Conservation (phyloP, 1,140 invertebrate species). For the Bombus balteatus region DNA sequence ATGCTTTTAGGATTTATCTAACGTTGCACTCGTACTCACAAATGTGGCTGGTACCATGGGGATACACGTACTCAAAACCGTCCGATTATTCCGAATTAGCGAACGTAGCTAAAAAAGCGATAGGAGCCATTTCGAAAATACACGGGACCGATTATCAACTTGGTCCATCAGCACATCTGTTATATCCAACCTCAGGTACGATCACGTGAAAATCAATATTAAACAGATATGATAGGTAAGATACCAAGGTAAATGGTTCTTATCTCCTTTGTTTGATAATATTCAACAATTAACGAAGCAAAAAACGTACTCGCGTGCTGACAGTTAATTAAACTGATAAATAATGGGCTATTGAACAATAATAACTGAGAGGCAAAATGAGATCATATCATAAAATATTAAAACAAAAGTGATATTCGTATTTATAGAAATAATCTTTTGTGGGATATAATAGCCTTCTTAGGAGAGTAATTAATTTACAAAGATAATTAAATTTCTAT, state of each 20-base stretch:
- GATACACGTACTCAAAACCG: slow-evolving; percentile 88
- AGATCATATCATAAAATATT: background rate
- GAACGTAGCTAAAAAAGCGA: slow-evolving; percentile 87
- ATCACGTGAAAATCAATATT: background rate
- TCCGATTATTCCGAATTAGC: slow-evolving; percentile 89
- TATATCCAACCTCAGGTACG: slow-evolving; percentile 88
- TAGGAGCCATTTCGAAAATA: slow-evolving; percentile 87
- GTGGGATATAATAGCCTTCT: background rate
- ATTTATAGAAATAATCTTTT: background rate
- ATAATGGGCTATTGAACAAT: background rate
- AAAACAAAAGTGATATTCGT: background rate
- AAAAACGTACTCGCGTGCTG: background rate
- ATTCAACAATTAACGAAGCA: background rate
- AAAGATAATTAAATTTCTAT: too few species aligned
- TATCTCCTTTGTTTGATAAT: background rate
- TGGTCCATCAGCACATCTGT: slow-evolving; percentile 88
- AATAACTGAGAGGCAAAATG: background rate
- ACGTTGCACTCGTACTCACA: slow-evolving; percentile 95
- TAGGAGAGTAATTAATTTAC: too few species aligned
- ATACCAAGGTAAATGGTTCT: background rate
- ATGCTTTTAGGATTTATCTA: slow-evolving; percentile 88
- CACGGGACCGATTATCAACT: slow-evolving; percentile 89
- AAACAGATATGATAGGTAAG: too few species aligned
- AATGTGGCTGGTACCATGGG: slow-evolving; percentile 93
- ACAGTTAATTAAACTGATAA: slow-evolving; percentile 30